These are phyloP conservation scores for Panthera tigris DNA, from an alignment of 2,113 vertebrate species.

Conservation along the genomic window DNA sequence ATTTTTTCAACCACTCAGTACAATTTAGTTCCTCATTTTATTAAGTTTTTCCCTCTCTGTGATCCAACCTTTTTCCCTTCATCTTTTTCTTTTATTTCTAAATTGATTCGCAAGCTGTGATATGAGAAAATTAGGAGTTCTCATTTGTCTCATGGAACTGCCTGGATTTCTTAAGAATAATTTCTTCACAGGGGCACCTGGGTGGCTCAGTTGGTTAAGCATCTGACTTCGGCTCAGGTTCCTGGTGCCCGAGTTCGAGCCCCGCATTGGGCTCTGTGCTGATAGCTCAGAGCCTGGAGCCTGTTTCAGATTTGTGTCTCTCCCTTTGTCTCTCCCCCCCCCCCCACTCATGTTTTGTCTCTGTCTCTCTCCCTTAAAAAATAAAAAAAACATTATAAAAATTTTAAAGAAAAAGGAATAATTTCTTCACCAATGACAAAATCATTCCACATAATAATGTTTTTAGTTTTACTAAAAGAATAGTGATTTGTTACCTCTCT, in stretches of 20 bases:
- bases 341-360: too few species aligned
- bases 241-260: too few species aligned
- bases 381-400: too few species aligned
- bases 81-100: neutral
- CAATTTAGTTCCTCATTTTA: neutral
- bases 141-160: neutral
- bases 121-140: neutral
- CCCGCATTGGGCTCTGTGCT: too few species aligned
- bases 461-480: neutral
- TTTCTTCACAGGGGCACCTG: neutral
- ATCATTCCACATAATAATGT: neutral
- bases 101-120: neutral
- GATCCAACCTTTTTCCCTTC: neutral
- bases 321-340: too few species aligned
- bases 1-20: neutral
- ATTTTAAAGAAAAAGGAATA: too few species aligned
- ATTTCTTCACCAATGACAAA: neutral
- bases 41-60: neutral
- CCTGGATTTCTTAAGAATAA: neutral
- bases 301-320: too few species aligned
- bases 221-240: too few species aligned
- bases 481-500: neutral
- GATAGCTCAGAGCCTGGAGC: too few species aligned
- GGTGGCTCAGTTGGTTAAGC: too few species aligned
- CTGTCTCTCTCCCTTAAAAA: too few species aligned